Base-by-base conservation (phyloP, 2,113 vertebrate genomes). In the Tilapia sparmanii region DNA sequence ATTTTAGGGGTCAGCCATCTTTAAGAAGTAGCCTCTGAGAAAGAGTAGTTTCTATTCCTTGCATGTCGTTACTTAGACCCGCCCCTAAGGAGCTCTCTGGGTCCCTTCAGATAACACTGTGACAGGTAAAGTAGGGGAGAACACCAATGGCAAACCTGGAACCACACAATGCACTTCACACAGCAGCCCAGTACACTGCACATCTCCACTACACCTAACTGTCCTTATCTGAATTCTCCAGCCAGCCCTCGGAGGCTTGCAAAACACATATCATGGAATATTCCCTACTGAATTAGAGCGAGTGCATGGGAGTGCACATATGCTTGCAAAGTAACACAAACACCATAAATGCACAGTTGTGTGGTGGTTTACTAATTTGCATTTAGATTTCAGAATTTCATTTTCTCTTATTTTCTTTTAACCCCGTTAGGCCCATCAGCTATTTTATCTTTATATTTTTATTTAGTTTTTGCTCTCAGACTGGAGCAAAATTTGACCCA, bases 211-310 rank as follows among this genome's bases (percentile, higher is more conserved):
- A 66, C 79, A 89, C 73, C 80, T 61, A 84, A 71, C 68, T 47
- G 85, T 50, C 81, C 91, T 95, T 95, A 95, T 96, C 93, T 90
- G 93, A 68, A 91, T 80, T 84, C 88, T 91, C 89, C 94, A 96
- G 95, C 93, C 85, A 88, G 84, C 80, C 90, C 92, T 88, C 16
- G 35, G 82, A 91, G 90, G 89, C 85, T 84, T 86, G 82, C 86
- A 61, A 19, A 92, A 93, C 81, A 90, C 78, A 88, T 45, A 85
- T 91, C 24, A 9, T n/a, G 9, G 24, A 91, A 85, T 86, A 85
- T 35, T 87, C 83, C 82, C 47, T 1, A 8, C 55, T 63, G 79
- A 90, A 90, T 90, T 84, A 66, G 76, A 29, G 19, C 24, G 55
- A 19, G 22, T 53, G 86, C 86, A 82, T 78, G 79, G 57, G 63